phyloP scores from a whole-genome alignment of 2,113 vertebrate genomes.

The Rhizomys pruinosus region DNA sequence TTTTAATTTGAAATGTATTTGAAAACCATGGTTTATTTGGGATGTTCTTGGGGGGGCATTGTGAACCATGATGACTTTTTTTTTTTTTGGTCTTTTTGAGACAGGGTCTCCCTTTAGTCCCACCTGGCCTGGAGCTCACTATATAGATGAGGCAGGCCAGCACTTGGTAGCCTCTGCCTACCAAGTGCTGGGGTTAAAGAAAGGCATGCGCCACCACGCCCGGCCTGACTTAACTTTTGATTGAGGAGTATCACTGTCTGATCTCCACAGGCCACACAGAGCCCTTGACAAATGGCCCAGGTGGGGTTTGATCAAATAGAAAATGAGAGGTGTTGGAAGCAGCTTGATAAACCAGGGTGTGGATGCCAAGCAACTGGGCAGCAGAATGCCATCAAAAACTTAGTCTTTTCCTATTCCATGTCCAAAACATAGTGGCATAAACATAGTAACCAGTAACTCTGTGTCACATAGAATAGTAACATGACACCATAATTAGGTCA shows the following conservation, averaged over 20 bases:
- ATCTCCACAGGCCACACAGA: background rate
- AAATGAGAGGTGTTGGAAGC: background rate
- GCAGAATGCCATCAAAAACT: background rate
- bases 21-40: slow-evolving; percentile 43
- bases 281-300: background rate
- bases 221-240: slow-evolving; percentile 20
- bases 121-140: no score
- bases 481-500: slow-evolving; percentile 2
- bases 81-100: no score
- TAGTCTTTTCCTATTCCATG: background rate
- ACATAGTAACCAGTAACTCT: background rate
- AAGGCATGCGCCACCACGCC: no score
- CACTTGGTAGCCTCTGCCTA: no score
- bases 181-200: no score
- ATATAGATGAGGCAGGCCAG: no score
- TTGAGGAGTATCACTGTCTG: background rate
- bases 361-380: background rate
- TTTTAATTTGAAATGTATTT: slow-evolving; percentile 62
- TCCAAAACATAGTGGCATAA: background rate
- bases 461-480: background rate
- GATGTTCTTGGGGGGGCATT: slow-evolving; percentile 34
- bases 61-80: no score
- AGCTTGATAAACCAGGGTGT: background rate
- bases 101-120: no score
- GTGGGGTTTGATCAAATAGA: background rate